These are phyloP conservation scores for Halcyon malimbica DNA, from an alignment of 2,113 vertebrate species.

Conservation along the genomic window DNA sequence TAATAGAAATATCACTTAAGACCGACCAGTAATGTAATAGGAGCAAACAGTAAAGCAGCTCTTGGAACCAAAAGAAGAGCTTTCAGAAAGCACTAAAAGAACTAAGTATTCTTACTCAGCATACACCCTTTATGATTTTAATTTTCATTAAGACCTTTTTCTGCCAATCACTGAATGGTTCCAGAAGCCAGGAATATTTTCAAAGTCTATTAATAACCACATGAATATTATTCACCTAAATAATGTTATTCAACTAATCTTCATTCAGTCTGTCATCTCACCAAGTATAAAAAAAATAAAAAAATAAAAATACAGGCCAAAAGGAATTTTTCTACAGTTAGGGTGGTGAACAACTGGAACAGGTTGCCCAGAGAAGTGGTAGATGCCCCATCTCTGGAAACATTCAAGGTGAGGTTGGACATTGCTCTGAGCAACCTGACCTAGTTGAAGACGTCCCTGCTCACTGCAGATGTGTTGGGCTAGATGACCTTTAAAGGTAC, in stretches of 20 bases:
- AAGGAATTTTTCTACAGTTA: background rate
- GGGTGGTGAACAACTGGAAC: background rate
- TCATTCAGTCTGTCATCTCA: background rate
- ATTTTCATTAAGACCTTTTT: constrained; percentile 37
- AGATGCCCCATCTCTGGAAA: background rate
- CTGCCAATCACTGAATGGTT: constrained; percentile 43
- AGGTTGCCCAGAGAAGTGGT: background rate
- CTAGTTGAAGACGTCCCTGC: background rate
- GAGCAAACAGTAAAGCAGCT: background rate
- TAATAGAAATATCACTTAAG: background rate
- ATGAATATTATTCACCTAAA: constrained; percentile 44
- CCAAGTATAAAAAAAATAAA: background rate
- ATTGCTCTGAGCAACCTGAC: background rate
- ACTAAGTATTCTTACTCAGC: background rate
- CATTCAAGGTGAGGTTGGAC: background rate
- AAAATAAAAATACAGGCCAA: constrained; percentile 2
- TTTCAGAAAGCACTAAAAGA: background rate
- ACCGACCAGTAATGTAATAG: background rate
- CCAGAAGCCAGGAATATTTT: constrained; percentile 55
- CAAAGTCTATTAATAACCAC: constrained; percentile 58
- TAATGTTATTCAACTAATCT: constrained; percentile 37
- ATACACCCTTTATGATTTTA: background rate
- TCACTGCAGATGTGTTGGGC: background rate
- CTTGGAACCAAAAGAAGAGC: background rate
- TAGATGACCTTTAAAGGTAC: background rate